Base-by-base conservation (phyloP, 1,140 invertebrate genomes). In the Pantala flavescens region DNA sequence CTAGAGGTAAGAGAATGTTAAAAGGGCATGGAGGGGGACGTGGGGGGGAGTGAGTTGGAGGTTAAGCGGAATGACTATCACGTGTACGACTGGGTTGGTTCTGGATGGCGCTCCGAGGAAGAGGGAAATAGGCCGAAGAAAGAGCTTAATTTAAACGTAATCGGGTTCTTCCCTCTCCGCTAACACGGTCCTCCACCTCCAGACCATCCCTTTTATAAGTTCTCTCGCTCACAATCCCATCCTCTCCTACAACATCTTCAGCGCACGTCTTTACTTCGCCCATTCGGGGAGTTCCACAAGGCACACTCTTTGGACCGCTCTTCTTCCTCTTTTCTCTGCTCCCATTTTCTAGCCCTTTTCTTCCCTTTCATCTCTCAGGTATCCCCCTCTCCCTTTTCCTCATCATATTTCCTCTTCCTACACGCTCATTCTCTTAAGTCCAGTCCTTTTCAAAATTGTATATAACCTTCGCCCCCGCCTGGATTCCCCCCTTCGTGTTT, bases 121-220 rank as follows among this genome's bases (percentile, higher is more conserved):
- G 49, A 63, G n/a, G 49, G 49, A 63, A 63, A 63, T 63, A 63
- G 49, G 14, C 49, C 49, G 49, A 63, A 63, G 49, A 63, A 63
- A 63, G 49, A 63, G 49, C 49, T 63, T 63, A 63, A 63, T 63
- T 63, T 63, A 63, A 63, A 63, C 49, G 49, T 63, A 63, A 63
- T 63, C 49, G 49, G 49, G 49, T 63, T 63, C 49, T 63, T 63
- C 49, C 49, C n/a, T 21, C 49, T 21, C 49, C 49, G 16, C 49
- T 21, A 16, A 63, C 49, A 63, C 12, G 28, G 28, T 36, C n/a
- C 49, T 63, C 49, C 49, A 12, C 49, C 28, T 36, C 28, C 16
- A 3, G 12, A 63, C 49, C 49, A 19, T 63, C 12, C 49, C 49
- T 21, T 63, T 21, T 21, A 19, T 63, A 63, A 21, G 16, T 63